Evolutionary conservation across 2,113 vertebrate species (phyloP), one percentile per base, ranked within the genome.

Genomic region (Scomber japonicus): DNA sequence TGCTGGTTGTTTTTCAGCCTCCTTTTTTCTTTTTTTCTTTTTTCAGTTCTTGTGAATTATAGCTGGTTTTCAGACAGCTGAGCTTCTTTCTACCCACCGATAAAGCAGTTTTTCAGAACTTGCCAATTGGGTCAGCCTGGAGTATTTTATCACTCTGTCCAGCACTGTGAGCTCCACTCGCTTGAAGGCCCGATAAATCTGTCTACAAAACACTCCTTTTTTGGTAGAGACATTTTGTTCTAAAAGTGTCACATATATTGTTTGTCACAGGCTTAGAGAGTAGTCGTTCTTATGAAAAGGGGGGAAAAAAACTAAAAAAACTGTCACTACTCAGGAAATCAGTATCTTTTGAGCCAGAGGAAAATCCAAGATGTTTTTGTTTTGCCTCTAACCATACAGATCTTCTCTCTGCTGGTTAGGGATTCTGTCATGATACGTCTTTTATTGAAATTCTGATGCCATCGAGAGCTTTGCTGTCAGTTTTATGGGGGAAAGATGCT

Each of bases 71-170:
- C 78, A 60, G 68, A 14, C n/a, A 4, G 44, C 59, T 59, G 50
- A 59, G 72, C 67, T 56, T 70, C 79, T 70, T 65, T 71, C 24
- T 46, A 57, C 7, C 53, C 13, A 49, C 50, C 17, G 54, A 88
- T 82, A 73, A 83, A 85, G 78, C 69, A 51, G 31, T 85, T 74
- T 81, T 86, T 80, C 46, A 50, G 61, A 80, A 86, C 15, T 67
- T 78, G 79, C 72, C 81, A 89, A 87, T 62, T 89, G 80, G 88
- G 87, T 93, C 88, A 91, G 70, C 31, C 6, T 12, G 16, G 68
- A 86, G 79, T 83, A 56, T 89, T 89, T 86, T 85, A 91, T 91
- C 80, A 81, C 80, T 86, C 68, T 79, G 90, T 86, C 86, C 86
- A 70, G 68, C 46, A 13, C 50, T 63, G 62, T 82, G 75, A 81